phyloP scores from a whole-genome alignment of 2,888 invertebrate genomes.

The Volucella bombylans region DNA sequence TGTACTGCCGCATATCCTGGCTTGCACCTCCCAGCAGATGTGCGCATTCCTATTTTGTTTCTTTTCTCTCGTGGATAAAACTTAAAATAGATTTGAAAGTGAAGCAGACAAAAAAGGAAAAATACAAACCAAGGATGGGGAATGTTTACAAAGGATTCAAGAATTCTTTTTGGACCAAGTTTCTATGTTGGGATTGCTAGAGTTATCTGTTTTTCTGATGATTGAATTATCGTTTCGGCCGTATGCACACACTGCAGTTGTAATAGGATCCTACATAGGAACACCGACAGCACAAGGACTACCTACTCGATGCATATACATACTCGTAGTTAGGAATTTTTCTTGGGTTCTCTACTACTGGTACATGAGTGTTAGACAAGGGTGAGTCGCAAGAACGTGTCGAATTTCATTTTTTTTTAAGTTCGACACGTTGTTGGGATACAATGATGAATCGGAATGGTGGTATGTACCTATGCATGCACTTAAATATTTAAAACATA shows the following conservation, averaged over 20 bases:
- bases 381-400: slow-evolving; percentile 66
- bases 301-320: neutral
- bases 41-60: slow-evolving; percentile 61
- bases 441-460: neutral
- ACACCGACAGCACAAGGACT: slow-evolving; percentile 33
- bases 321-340: too few species aligned
- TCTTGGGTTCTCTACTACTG: slow-evolving; percentile 5
- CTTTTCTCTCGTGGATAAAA: slow-evolving; percentile 14
- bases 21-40: slow-evolving; percentile 66
- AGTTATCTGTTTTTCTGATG: slow-evolving; percentile 46
- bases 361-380: slow-evolving; percentile 55
- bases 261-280: slow-evolving; percentile 69
- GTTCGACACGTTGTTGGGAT: slow-evolving; percentile 2
- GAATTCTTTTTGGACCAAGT: slow-evolving; percentile 26
- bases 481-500: neutral
- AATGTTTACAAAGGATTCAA: slow-evolving; percentile 62
- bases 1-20: slow-evolving; percentile 14
- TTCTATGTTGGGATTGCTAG: slow-evolving; percentile 7
- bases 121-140: slow-evolving; percentile 52
- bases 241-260: slow-evolving; percentile 60
- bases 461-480: too few species aligned
- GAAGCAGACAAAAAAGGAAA: slow-evolving; percentile 2
- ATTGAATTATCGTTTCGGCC: slow-evolving; percentile 50
- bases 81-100: neutral
- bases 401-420: slow-evolving; percentile 48